Evolutionary conservation across 2,113 vertebrate species (phyloP), one percentile per base, ranked within the genome.

Genomic region (Conger conger): DNA sequence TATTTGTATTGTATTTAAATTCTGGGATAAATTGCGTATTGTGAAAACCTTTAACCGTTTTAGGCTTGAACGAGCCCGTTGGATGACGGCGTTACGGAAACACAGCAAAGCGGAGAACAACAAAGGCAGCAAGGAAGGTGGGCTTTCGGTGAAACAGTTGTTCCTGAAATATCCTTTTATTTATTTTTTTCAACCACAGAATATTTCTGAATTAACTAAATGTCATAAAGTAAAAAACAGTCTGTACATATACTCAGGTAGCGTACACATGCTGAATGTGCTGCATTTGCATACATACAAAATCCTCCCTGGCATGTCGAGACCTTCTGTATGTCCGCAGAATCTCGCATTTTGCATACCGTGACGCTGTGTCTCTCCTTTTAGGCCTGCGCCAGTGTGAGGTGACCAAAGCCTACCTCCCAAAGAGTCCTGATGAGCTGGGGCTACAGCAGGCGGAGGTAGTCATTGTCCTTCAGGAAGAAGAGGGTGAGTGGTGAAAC

Each of bases 61-160:
- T 36, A 99, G 98, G 94, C 95, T 96, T 20, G 97, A 97, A 86
- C 93, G 96, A 0, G 98, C 98, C 0, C 95, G 97, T 0, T 99
- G 98, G 98, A 95, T 98, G 2, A 91, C 93, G 0, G 97, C 97
- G 0, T 93, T 99, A 1, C 93, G 89, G 35, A 92, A 94, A 84
- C 83, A 92, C 54, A 96, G 96, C 7, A 89, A 89, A 76, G 86
- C 88, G 0, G 87, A 87, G 0, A 87, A 60, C 0, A 91, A 86
- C 54, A 83, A n/a, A n/a, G n/a, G 87, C 4, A 92, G 91, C 38
- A 97, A 94, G 89, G 95, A 95, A 86, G 96, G 98, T 99, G 89
- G 85, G 93, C 27, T 38, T 18, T 16, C 7, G 6, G 0, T n/a
- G 8, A 73, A 73, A 30, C 4, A 13, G n/a, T 33, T 1, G 8